Evolutionary conservation across 2,113 vertebrate species (phyloP).

Genomic region (Notarius quadriscutis): DNA sequence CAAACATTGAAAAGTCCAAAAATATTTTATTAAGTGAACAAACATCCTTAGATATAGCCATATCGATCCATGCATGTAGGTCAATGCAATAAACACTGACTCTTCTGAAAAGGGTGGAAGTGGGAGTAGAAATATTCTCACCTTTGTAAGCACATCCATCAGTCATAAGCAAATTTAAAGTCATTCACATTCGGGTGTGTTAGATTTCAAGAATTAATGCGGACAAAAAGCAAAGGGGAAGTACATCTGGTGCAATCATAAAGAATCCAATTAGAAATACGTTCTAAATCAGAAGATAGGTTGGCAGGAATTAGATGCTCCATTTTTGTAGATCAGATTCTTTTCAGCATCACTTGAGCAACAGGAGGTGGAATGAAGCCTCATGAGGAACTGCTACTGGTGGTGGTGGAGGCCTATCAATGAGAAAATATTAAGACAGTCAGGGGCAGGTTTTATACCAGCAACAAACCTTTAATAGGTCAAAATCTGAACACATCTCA

Average conservation of each 20-base stretch:
- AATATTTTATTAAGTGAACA: background rate
- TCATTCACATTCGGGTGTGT: background rate
- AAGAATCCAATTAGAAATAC: background rate
- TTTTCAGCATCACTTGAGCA: conserved; percentile 37
- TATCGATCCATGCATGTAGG: conserved; percentile 58
- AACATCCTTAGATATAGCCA: conserved; percentile 51
- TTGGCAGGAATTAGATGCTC: background rate
- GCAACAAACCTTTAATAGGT: conserved; percentile 36
- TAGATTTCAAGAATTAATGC: conserved; percentile 4
- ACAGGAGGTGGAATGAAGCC: conserved; percentile 38
- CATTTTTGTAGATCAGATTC: conserved; percentile 27
- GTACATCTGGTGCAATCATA: background rate
- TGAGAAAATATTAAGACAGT: conserved; percentile 52
- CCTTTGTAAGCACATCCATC: background rate
- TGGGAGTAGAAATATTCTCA: background rate
- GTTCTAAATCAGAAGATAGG: conserved; percentile 4
- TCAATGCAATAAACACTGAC: background rate
- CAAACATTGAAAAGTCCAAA: background rate
- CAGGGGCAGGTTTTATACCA: background rate
- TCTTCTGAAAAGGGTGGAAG: background rate
- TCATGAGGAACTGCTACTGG: conserved; percentile 71
- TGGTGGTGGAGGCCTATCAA: conserved; percentile 71
- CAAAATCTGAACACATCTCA: conserved; percentile 60
- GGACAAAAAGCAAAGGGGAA: background rate
- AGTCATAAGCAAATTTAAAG: background rate